A percentile compares a stretch with the other conserved stretches of the same genome.
Evolutionary conservation across 2,797 vertebrate species (phyloP).

Genomic region (Loris lydekkerianus): DNA sequence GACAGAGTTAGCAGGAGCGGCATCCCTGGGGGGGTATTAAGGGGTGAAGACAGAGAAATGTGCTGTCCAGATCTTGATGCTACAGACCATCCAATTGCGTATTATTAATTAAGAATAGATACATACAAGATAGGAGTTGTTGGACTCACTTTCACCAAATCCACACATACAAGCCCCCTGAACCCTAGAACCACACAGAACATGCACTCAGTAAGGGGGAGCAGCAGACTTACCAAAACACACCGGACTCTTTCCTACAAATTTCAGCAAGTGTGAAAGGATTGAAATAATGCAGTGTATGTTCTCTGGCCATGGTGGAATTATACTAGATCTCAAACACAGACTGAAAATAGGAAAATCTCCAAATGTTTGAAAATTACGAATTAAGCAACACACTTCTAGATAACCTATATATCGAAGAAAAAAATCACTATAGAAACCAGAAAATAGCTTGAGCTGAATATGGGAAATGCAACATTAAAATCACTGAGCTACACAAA

Average conservation of each 20-base stretch:
- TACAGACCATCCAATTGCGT: too few relatives aligned
- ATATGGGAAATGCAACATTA: background rate
- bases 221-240: fast-evolving
- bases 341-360: background rate
- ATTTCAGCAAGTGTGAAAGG: too few relatives aligned
- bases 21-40: fast-evolving
- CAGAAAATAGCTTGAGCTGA: background rate
- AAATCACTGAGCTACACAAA: background rate
- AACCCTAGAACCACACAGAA: background rate
- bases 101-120: background rate
- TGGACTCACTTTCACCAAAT: background rate
- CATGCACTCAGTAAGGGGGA: background rate
- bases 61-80: too few relatives aligned
- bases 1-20: background rate
- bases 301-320: background rate
- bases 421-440: background rate
- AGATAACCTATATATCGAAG: background rate
- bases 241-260: background rate
- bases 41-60: too few relatives aligned
- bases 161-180: background rate
- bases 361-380: background rate
- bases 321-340: background rate
- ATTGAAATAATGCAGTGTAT: fast-evolving
- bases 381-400: background rate
- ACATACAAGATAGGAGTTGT: background rate